Conservation (phyloP, 2,797 vertebrate species). For the Sternarchorhynchus goeldii region DNA sequence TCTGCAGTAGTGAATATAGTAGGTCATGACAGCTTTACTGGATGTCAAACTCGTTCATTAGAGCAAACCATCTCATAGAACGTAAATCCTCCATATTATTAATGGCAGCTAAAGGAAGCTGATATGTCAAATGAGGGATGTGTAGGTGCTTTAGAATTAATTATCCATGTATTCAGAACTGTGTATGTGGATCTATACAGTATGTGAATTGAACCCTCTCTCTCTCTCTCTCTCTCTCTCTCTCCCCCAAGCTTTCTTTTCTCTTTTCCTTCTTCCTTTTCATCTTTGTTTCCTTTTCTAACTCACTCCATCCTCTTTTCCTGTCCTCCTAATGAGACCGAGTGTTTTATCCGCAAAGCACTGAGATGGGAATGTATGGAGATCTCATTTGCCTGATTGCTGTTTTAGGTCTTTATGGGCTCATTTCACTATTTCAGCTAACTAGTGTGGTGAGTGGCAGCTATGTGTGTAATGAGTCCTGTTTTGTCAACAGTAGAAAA, state of each 20-base stretch:
- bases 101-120: neutral
- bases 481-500: conserved; percentile 37
- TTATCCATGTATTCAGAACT: neutral
- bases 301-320: too few relatives aligned
- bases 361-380: neutral
- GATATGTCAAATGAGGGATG: neutral
- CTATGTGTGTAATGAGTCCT: conserved; percentile 23
- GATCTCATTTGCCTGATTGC: neutral
- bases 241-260: neutral
- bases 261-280: neutral
- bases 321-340: too few relatives aligned
- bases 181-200: neutral
- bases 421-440: conserved; percentile 11
- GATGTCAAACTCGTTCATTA: too few relatives aligned
- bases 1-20: too few relatives aligned
- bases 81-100: neutral
- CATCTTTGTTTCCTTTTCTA: neutral
- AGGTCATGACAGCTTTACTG: too few relatives aligned
- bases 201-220: conserved; percentile 2
- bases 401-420: neutral
- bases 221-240: neutral
- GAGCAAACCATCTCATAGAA: neutral
- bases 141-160: conserved; percentile 2
- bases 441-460: conserved; percentile 33
- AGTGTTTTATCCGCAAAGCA: too few relatives aligned